These are phyloP conservation scores for Mythimna loreyi DNA, from an alignment of 2,888 invertebrate species.

Conservation along the genomic window DNA sequence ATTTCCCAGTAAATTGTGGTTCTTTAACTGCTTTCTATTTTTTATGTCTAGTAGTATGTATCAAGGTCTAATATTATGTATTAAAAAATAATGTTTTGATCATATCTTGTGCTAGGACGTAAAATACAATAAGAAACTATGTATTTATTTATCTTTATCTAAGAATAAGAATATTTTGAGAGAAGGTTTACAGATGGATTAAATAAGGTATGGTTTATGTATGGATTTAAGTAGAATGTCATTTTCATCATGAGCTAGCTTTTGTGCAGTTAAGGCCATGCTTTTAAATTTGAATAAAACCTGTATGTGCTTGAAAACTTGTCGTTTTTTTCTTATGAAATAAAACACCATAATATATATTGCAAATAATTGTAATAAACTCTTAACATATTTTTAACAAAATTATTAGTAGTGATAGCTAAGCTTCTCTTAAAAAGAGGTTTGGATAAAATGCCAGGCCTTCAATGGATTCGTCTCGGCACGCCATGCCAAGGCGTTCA, in stretches of 20 bases:
- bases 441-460: constrained; percentile 99
- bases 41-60: constrained; percentile 34
- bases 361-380: constrained; percentile 62
- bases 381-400: constrained; percentile 61
- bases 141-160: constrained; percentile 42
- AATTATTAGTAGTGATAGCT: constrained; percentile 56
- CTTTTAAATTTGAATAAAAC: constrained; percentile 75
- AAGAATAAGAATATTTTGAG: constrained; percentile 80
- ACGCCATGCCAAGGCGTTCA: constrained; percentile 96
- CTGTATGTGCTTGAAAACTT: constrained; percentile 74
- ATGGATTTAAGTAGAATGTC: constrained; percentile 51
- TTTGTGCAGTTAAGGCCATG: constrained; percentile 78
- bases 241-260: constrained; percentile 69
- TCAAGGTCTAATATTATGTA: constrained; percentile 14
- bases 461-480: constrained; percentile 98
- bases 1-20: constrained; percentile 29
- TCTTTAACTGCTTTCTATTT: constrained; percentile 34
- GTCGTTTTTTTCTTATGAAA: constrained; percentile 57
- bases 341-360: constrained; percentile 28
- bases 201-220: constrained; percentile 58
- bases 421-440: constrained; percentile 92
- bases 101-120: constrained; percentile 63
- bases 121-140: constrained; percentile 35
- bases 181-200: constrained; percentile 75
- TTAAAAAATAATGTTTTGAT: constrained; percentile 49